phyloP scores from a whole-genome alignment of 2,797 vertebrate species.

The Phrynocephalus guinanensis region DNA sequence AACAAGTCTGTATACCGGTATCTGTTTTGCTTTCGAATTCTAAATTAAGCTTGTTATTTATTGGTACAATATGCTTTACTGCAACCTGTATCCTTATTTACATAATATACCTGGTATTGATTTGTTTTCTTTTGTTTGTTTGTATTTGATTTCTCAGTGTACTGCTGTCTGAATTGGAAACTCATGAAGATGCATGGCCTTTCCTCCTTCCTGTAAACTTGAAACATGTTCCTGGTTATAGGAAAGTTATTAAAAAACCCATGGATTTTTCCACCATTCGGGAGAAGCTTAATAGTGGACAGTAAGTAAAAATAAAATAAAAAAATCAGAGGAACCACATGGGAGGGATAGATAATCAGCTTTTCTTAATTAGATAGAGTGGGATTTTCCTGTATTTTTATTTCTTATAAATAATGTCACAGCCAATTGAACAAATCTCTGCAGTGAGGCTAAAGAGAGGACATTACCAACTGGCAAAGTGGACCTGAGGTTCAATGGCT shows the following conservation, averaged over 20 bases:
- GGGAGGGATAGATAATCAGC: no score
- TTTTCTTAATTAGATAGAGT: neutral
- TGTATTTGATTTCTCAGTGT: slow-evolving; percentile 78
- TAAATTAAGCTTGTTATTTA: neutral
- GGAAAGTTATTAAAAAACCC: slow-evolving; percentile 98
- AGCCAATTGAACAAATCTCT: neutral
- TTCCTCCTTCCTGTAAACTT: slow-evolving; percentile 98
- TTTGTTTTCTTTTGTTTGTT: slow-evolving; percentile 7
- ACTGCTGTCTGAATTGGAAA: slow-evolving; percentile 95
- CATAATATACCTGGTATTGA: neutral
- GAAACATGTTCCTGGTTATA: slow-evolving; percentile 98
- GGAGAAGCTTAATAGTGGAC: slow-evolving; percentile 97
- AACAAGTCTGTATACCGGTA: no score
- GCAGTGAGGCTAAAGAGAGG: neutral
- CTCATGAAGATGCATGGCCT: slow-evolving; percentile 98
- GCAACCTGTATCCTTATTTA: slow-evolving; percentile 4
- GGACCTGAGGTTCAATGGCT: neutral
- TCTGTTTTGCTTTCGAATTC: slow-evolving; percentile 8
- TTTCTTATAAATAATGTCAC: neutral
- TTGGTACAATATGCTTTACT: neutral
- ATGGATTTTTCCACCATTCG: slow-evolving; percentile 99
- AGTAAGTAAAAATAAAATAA: slow-evolving; percentile 85
- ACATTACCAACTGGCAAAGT: neutral
- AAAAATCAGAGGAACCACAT: neutral
- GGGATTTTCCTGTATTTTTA: neutral